A percentile compares a stretch with the other conserved stretches of the same genome.
Evolutionary conservation across 2,888 invertebrate species (phyloP).

Genomic region (Campoplex nolae): DNA sequence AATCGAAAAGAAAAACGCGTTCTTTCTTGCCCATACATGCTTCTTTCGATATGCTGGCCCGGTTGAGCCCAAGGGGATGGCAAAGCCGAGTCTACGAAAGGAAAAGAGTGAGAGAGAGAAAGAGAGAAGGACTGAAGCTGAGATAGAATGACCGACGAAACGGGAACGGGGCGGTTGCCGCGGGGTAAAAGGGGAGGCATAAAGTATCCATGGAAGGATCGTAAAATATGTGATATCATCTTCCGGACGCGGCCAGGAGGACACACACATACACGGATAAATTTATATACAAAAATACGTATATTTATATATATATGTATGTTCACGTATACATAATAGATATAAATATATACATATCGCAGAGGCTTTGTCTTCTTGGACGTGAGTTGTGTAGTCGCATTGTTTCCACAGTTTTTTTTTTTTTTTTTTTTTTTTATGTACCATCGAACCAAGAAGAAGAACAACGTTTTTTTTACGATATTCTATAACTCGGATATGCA

Average conservation of each 20-base stretch:
- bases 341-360: slow-evolving; percentile 16
- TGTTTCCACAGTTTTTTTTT: slow-evolving; percentile 77
- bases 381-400: slow-evolving; percentile 77
- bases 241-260: slow-evolving; percentile 72
- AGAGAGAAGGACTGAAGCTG: slow-evolving; percentile 62
- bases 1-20: slow-evolving; percentile 71
- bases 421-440: slow-evolving; percentile 68
- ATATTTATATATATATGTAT: background rate
- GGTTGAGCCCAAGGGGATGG: slow-evolving; percentile 24
- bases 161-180: slow-evolving; percentile 56
- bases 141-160: slow-evolving; percentile 43
- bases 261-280: slow-evolving; percentile 29
- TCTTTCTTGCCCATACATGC: slow-evolving; percentile 54
- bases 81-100: slow-evolving; percentile 48
- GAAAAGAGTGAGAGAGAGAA: background rate
- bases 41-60: slow-evolving; percentile 23
- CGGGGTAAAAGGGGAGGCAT: slow-evolving; percentile 75
- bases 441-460: slow-evolving; percentile 48
- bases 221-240: slow-evolving; percentile 82
- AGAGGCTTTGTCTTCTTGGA: slow-evolving; percentile 77
- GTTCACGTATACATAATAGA: background rate
- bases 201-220: slow-evolving; percentile 80
- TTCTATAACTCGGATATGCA: slow-evolving; percentile 32
- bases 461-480: slow-evolving; percentile 33
- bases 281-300: slow-evolving; percentile 8